Conservation (phyloP, 2,113 vertebrate species). For the Tachysurus fulvidraco region DNA sequence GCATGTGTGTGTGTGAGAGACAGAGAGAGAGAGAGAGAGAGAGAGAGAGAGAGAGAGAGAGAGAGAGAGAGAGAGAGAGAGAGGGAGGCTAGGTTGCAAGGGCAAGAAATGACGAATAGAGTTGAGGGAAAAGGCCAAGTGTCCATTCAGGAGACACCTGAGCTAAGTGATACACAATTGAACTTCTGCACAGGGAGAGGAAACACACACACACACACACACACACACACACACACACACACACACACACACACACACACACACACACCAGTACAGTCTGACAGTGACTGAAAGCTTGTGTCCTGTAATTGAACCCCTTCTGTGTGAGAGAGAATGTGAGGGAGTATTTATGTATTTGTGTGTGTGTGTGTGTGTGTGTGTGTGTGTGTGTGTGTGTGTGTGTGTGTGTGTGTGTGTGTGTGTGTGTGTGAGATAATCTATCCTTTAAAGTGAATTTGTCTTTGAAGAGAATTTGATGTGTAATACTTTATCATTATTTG, state of each 20-base stretch:
- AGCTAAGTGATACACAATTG: background rate
- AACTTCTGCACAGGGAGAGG: background rate
- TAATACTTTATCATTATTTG: background rate
- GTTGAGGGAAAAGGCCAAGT: slow-evolving; percentile 16
- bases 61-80: background rate
- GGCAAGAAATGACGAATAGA: background rate
- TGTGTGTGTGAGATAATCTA: background rate
- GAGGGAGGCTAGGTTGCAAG: background rate
- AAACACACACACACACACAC: background rate
- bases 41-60: background rate
- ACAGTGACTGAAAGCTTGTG: slow-evolving; percentile 16
- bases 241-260: background rate
- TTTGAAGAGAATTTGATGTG: background rate
- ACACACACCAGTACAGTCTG: background rate
- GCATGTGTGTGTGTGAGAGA: background rate
- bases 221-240: background rate
- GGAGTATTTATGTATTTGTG: too few relatives aligned
- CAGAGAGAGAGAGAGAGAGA: background rate
- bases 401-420: background rate
- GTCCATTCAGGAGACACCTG: background rate
- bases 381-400: background rate
- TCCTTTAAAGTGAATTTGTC: background rate
- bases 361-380: background rate
- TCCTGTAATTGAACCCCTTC: background rate
- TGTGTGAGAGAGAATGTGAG: background rate